Evolutionary conservation across 2,888 invertebrate genomes (phyloP), one percentile per base, ranked within the genome.

Genomic region (Kuschelorhynchus macadamiae): DNA sequence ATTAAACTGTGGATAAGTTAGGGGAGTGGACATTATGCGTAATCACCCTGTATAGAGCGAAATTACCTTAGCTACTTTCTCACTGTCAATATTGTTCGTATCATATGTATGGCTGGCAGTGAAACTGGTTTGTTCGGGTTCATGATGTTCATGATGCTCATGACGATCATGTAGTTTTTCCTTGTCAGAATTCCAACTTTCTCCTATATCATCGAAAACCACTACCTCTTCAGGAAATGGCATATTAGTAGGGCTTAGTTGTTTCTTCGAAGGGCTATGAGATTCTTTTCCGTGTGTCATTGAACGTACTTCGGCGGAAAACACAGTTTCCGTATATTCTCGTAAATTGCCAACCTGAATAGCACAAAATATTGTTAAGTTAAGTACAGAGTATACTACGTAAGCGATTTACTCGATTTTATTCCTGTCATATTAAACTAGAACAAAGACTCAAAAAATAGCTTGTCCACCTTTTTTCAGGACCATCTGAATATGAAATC

Each of bases 161-260:
- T 61, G 55, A 50, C 41, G 61, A 25, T 70, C 53, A 44, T 61
- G 36, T 33, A 56, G 55, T 46, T 69, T 65, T n/a, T 64, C 60
- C 4, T 67, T 67, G 56, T 69, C 64, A 30, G 33, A 32, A 36
- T 91, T 91, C 92, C 93, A 93, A 78, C 90, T 91, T 77, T 95
- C 95, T 72, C 91, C 92, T 70, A 92, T 91, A 81, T 95, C 94
- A 80, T 95, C 94, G 78, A 95, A 94, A 55, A 93, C 94, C 75
- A 94, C 92, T 50, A 93, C 92, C 81, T 92, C 94, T 16, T 90
- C 92, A 67, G 91, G 78, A 74, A 77, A 91, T 55, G 90, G 89
- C 70, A 92, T 90, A 49, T 88, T 87, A 77, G 88, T 87, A 46
- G 88, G 87, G 77, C 87, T 88, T 74, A 86, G 83, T 66, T 71